Evolutionary conservation across 2,113 vertebrate species (phyloP).

Genomic region (Cyprinodon variegatus): DNA sequence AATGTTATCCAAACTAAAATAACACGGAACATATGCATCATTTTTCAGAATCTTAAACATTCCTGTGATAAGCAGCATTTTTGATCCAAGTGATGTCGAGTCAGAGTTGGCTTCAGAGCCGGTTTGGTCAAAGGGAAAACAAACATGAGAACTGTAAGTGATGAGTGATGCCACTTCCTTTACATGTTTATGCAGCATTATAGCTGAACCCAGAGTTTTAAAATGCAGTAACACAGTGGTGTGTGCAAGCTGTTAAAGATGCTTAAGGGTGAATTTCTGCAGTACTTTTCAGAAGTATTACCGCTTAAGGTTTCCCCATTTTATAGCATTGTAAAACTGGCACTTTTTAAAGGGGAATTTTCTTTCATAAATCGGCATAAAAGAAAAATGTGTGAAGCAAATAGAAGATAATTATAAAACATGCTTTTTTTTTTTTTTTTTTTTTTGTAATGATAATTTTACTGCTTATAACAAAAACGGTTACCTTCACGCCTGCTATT

Average conservation of each 20-base stretch:
- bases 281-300: neutral
- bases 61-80: neutral
- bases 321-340: neutral
- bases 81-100: neutral
- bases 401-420: neutral
- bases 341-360: neutral
- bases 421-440: neutral
- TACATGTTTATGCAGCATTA: neutral
- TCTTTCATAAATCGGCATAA: neutral
- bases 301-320: neutral
- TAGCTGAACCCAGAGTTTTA: neutral
- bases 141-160: neutral
- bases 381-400: neutral
- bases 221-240: neutral
- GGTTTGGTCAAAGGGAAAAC: neutral
- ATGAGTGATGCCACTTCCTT: neutral
- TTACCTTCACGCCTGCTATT: too few species aligned
- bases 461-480: too few species aligned
- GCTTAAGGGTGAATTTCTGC: neutral
- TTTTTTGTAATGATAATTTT: too few species aligned
- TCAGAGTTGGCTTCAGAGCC: neutral
- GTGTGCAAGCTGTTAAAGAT: neutral
- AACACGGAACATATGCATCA: neutral
- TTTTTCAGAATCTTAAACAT: neutral
- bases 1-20: conserved; percentile 1